phyloP scores from a whole-genome alignment of 64 coral and sea anemone genomes.

The Trachythela sp. region DNA sequence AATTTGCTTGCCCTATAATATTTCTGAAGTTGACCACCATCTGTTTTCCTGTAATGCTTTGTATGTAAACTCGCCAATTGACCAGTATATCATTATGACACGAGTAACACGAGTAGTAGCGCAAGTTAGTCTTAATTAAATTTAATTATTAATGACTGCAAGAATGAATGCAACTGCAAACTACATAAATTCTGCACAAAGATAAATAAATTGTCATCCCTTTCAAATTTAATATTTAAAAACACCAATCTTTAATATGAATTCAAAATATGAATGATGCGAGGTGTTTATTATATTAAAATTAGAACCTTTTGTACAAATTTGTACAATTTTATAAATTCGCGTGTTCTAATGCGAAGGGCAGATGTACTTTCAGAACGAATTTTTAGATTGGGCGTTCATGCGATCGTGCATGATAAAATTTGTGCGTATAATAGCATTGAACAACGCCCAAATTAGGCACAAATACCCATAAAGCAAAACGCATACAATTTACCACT shows the following conservation, averaged over 20 bases:
- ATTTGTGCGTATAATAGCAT: not conserved
- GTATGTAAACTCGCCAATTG: too few relatives aligned
- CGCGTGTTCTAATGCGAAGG: not conserved
- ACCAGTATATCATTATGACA: not conserved
- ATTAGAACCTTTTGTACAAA: not conserved
- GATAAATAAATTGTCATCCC: not conserved
- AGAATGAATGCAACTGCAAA: not conserved
- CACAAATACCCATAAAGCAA: not conserved
- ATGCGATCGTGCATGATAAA: not conserved
- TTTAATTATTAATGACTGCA: not conserved
- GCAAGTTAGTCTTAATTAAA: not conserved
- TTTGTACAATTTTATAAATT: not conserved
- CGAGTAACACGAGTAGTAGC: not conserved
- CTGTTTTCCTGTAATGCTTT: too few relatives aligned
- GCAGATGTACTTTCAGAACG: not conserved
- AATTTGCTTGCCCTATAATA: too few relatives aligned
- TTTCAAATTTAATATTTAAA: not conserved
- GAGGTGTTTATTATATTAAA: not conserved
- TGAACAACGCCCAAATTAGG: not conserved
- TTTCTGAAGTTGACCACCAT: too few relatives aligned
- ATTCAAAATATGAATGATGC: not conserved
- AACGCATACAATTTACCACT: not conserved
- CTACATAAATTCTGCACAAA: not conserved
- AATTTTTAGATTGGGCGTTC: not conserved
- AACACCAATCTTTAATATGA: not conserved